Conservation (phyloP, 2,888 invertebrate genomes). For the Antitype chi region DNA sequence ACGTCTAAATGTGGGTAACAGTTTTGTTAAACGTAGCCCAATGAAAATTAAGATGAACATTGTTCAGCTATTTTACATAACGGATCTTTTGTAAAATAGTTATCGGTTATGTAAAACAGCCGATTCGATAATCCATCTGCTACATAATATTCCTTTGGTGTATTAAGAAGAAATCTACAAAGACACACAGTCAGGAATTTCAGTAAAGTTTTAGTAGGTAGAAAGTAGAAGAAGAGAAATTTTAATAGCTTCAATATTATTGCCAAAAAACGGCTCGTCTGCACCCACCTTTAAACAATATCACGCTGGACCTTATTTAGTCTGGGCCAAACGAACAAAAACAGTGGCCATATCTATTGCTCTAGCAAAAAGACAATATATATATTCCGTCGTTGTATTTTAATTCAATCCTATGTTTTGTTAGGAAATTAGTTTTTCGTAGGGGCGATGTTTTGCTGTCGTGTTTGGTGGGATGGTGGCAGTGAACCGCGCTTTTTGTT, state of each 20-base stretch:
- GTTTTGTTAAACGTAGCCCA: too few species aligned
- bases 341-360: conserved; percentile 55
- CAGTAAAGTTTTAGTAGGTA: background rate
- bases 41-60: too few species aligned
- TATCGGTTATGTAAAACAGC: too few species aligned
- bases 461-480: conserved; percentile 37
- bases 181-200: too few species aligned
- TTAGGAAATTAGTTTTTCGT: conserved; percentile 61
- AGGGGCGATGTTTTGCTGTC: conserved; percentile 50
- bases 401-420: conserved; percentile 67
- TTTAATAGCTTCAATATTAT: background rate
- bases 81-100: too few species aligned
- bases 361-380: conserved; percentile 56
- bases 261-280: conserved; percentile 21
- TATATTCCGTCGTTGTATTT: conserved; percentile 59
- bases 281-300: conserved; percentile 23
- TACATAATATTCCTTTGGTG: too few species aligned
- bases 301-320: conserved; percentile 52
- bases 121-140: too few species aligned
- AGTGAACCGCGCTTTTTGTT: conserved; percentile 54
- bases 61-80: too few species aligned
- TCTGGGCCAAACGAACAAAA: conserved; percentile 62
- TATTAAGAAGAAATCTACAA: background rate
- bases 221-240: background rate
- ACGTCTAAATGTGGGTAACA: too few species aligned